These are phyloP conservation scores for Stenotaenia linearis DNA, from an alignment of 2,888 invertebrate species.

Conservation along the genomic window DNA sequence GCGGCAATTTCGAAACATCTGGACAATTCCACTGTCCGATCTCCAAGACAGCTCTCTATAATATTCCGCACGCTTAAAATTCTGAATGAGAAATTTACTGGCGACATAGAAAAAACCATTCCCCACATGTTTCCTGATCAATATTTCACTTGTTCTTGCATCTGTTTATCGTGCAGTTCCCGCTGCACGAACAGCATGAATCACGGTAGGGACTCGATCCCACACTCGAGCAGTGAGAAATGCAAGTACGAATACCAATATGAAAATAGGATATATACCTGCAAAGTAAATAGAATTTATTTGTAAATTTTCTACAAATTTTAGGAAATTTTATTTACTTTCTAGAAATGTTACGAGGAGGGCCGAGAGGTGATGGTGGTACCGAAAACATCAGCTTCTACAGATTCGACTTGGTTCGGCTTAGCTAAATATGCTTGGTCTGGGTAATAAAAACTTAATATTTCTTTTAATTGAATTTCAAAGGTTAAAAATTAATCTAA, in stretches of 20 bases:
- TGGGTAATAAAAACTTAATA: no score
- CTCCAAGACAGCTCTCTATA: conserved; percentile 60
- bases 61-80: conserved; percentile 64
- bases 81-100: conserved; percentile 69
- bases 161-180: conserved; percentile 62
- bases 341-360: conserved; percentile 55
- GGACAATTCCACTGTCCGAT: conserved; percentile 63
- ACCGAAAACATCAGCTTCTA: conserved; percentile 51
- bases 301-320: background rate
- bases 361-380: conserved; percentile 58
- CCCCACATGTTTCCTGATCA: conserved; percentile 67
- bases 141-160: conserved; percentile 68
- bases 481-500: no score
- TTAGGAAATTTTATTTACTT: background rate
- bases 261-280: conserved; percentile 54
- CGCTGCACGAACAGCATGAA: conserved; percentile 48
- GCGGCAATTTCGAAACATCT: conserved; percentile 58
- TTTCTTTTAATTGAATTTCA: no score
- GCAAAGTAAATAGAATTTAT: conserved; percentile 45
- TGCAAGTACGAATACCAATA: conserved; percentile 67
- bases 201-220: conserved; percentile 44
- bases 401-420: conserved; percentile 59
- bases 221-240: conserved; percentile 43
- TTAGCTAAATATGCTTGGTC: conserved; percentile 70
- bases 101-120: conserved; percentile 57